Evolutionary conservation across 2,797 vertebrate species (phyloP), one percentile per base, ranked within the genome.

Genomic region (Parauchenoglanis punctatus): DNA sequence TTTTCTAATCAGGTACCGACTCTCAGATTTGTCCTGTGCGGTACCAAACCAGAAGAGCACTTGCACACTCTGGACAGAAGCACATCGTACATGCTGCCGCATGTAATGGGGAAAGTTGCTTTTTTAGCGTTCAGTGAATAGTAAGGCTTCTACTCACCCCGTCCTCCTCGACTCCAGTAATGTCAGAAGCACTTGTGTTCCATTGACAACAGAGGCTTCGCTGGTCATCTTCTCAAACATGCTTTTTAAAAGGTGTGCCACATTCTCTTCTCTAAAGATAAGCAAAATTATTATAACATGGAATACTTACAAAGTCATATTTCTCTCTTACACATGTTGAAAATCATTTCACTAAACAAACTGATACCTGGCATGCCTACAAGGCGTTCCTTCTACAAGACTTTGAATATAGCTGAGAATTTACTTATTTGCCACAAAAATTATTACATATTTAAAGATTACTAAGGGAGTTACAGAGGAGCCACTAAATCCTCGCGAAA

Each of bases 141-240:
- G 70, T 52, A 8, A 2, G 2, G 46, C 23, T 15, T 52, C 12
- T 35, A 94, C 97, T 97, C 91, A 99, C 98, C 97, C 97, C 40
- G 96, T 94, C 94, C 98, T 97, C 94, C 98, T 94, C 0, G 96
- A 97, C 91, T 99, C 98, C 94, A 99, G 93, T 95, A 99, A 93
- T 0, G 97, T 98, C 89, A 99, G 96, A 89, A 99, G 95, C 94
- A 99, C 97, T 94, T 99, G 98, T 28, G 96, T 99, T 89, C 98
- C 98, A 0, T 97, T 98, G 89, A 99, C 97, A 1, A 99, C 94
- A 94, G 97, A 98, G 70, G 94, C 96, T 91, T 99, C 98, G 0
- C 95, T 98, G 93, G 93, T 96, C 46, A 97, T 96, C 0, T 96
- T 97, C 67, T 97, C 97, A 86, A 99, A 99, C 97, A 99, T 97